These are phyloP conservation scores for Tyrophagus putrescentiae DNA, from an alignment of 1,140 invertebrate species.

Conservation along the genomic window DNA sequence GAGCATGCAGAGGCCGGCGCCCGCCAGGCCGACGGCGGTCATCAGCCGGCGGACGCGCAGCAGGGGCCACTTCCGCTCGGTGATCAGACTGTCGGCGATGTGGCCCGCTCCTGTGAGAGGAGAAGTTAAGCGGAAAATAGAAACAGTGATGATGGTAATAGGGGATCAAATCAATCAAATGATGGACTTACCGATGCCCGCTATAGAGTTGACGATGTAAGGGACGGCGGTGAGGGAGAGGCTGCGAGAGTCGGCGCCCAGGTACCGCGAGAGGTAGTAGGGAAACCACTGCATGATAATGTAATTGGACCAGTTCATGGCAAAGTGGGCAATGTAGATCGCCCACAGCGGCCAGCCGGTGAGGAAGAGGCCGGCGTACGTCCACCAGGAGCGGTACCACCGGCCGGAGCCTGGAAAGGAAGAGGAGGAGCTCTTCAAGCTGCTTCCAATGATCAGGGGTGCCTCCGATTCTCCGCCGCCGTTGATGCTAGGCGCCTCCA, in stretches of 20 bases:
- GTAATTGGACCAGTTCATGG: constrained; percentile 70
- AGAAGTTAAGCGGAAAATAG: neutral
- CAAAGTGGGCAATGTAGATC: constrained; percentile 61
- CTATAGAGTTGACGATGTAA: constrained; percentile 57
- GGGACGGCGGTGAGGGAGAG: constrained; percentile 61
- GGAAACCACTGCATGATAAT: constrained; percentile 72
- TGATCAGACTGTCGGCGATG: constrained; percentile 52
- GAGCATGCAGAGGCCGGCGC: constrained; percentile 53
- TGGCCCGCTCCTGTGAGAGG: constrained; percentile 47
- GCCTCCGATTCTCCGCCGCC: neutral
- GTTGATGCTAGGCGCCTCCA: neutral
- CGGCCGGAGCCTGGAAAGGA: constrained; percentile 46
- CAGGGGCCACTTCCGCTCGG: constrained; percentile 49
- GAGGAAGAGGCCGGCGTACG: constrained; percentile 51
- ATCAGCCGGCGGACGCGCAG: constrained; percentile 55
- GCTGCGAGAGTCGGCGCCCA: constrained; percentile 52
- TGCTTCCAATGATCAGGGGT: neutral
- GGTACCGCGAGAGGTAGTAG: constrained; percentile 50
- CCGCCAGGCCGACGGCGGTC: constrained; percentile 58
- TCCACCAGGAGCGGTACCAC: constrained; percentile 43
- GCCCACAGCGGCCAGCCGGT: constrained; percentile 57
- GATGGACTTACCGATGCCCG: constrained; percentile 49
- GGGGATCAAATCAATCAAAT: constrained; percentile 20
- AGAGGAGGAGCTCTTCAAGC: constrained; percentile 26
- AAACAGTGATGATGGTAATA: constrained; percentile 20